A percentile compares a stretch with the other conserved stretches of the same genome.
phyloP scores from a whole-genome alignment of 2,888 invertebrate genomes.

The Euzophera pinguis region DNA sequence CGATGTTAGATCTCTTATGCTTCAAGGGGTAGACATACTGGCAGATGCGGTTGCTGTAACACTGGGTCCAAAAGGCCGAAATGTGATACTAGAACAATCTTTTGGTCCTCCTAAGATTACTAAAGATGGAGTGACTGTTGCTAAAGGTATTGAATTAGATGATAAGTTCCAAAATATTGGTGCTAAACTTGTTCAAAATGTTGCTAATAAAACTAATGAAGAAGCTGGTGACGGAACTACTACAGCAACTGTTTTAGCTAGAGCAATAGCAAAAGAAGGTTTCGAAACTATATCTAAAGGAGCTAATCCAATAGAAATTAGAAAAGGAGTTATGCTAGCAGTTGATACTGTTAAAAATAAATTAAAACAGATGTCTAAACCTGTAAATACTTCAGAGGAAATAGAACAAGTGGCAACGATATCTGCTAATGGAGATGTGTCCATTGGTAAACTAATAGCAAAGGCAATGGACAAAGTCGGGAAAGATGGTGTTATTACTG shows the following conservation, averaged over 20 bases:
- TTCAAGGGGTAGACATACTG: constrained; percentile 97
- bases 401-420: constrained; percentile 99
- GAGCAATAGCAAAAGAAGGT: constrained; percentile 98
- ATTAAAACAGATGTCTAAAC: constrained; percentile 91
- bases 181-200: constrained; percentile 98
- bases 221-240: constrained; percentile 99
- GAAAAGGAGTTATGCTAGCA: constrained; percentile 94
- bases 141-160: constrained; percentile 97
- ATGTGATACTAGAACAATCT: constrained; percentile 98
- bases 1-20: constrained; percentile 96
- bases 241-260: constrained; percentile 97
- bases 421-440: constrained; percentile 97
- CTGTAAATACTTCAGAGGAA: constrained; percentile 97
- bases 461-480: constrained; percentile 98
- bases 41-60: constrained; percentile 99
- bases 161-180: constrained; percentile 99
- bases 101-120: constrained; percentile 99
- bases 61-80: constrained; percentile 99
- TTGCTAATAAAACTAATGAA: constrained; percentile 99
- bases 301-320: constrained; percentile 97
- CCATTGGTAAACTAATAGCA: constrained; percentile 95
- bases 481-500: constrained; percentile 98
- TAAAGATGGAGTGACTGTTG: constrained; percentile 99
- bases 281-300: constrained; percentile 98
- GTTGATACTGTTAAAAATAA: constrained; percentile 93